These are phyloP conservation scores for Euclidia mi DNA, from an alignment of 2,888 invertebrate genomes.

Conservation along the genomic window DNA sequence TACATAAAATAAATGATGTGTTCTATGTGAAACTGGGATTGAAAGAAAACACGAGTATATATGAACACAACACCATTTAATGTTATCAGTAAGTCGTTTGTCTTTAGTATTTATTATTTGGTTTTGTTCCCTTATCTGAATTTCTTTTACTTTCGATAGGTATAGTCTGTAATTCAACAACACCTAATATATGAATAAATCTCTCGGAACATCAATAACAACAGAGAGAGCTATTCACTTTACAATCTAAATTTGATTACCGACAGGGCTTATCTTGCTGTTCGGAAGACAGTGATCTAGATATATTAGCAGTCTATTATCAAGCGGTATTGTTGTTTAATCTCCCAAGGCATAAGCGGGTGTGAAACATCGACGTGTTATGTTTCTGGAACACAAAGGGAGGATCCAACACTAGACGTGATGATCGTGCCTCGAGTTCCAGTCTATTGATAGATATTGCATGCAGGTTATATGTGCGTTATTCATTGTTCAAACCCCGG, in stretches of 20 bases:
- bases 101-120: not conserved
- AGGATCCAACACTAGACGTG: too few species aligned
- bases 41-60: slow-evolving; percentile 5
- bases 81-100: slow-evolving; percentile 1
- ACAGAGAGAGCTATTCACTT: not conserved
- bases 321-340: not conserved
- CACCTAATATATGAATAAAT: not conserved
- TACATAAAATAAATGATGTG: not conserved
- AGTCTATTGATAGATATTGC: too few species aligned
- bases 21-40: not conserved
- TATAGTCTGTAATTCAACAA: too few species aligned
- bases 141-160: too few species aligned
- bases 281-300: too few species aligned
- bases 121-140: not conserved
- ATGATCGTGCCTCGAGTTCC: too few species aligned
- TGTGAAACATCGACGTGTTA: too few species aligned
- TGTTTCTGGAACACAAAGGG: too few species aligned
- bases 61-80: not conserved
- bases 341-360: not conserved
- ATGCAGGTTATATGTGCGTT: too few species aligned
- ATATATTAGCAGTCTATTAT: not conserved
- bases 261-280: not conserved
- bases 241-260: not conserved
- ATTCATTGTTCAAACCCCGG: too few species aligned
- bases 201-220: not conserved